phyloP scores from a whole-genome alignment of 2,888 invertebrate species.

The Campoplex capitator region DNA sequence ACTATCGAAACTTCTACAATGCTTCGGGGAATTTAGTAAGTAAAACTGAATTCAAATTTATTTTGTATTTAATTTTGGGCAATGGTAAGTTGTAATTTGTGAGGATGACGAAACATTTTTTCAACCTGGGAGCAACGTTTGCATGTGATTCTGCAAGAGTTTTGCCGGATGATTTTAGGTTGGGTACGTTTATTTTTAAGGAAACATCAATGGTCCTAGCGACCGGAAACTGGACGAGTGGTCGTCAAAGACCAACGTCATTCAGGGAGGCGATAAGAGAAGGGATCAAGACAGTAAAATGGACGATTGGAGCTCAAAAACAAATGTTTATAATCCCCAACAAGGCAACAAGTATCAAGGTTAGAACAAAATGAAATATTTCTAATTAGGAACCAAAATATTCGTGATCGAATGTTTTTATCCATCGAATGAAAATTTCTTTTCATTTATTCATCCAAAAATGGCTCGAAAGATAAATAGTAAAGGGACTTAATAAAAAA shows the following conservation, averaged over 20 bases:
- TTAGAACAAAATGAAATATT: constrained; percentile 43
- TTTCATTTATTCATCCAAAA: neutral
- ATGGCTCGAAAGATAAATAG: neutral
- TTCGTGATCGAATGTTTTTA: too few species aligned
- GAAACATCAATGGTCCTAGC: constrained; percentile 24
- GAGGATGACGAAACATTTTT: neutral
- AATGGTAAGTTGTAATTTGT: constrained; percentile 29
- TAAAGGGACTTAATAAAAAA: neutral
- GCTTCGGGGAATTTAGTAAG: neutral
- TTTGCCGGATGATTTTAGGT: neutral
- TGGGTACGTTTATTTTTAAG: constrained; percentile 54
- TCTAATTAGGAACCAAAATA: neutral
- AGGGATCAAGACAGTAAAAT: constrained; percentile 71
- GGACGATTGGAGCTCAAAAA: constrained; percentile 73
- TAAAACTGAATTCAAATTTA: neutral
- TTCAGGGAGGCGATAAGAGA: constrained; percentile 68
- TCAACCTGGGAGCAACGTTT: neutral
- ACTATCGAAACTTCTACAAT: neutral
- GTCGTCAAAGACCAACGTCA: constrained; percentile 67
- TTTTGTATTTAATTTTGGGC: neutral
- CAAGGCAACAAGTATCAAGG: constrained; percentile 67
- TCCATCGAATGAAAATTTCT: too few species aligned
- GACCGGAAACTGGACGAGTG: constrained; percentile 70
- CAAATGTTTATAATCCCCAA: constrained; percentile 70
- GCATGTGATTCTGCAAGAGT: neutral